Base-by-base conservation (phyloP, 2,888 invertebrate genomes). In the Nomada ruficornis region DNA sequence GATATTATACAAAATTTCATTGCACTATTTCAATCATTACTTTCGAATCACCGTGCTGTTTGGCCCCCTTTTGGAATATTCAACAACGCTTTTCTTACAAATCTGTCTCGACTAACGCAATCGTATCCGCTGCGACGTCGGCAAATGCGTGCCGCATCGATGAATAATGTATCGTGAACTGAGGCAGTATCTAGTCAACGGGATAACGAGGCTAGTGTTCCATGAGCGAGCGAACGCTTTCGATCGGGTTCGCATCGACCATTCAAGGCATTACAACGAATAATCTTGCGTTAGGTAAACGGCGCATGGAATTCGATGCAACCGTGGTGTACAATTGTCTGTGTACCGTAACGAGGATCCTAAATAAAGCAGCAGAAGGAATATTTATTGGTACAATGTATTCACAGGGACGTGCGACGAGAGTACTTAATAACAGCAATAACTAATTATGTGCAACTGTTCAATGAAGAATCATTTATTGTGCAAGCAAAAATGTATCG, bases 121-220 rank as follows among this genome's bases (percentile, higher is more conserved):
- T 72, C 67, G 47, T 20, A 23, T 55, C 60, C 29, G 44, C 42
- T 78, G 67, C 20, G 55, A 55, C 60, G 42, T 29, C 36, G 2
- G 63, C 26, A 36, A 76, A 59, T 44, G 59, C 10, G 23, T 10
- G 36, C 36, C 10, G 29, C n/a, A 63, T 50, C 20, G 60, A 79
- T 80, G 79, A 80, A 80, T 80, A 80, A 80, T 80, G 64, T 69
- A 81, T 80, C 64, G 26, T 20, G 63, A 74, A 73, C 74, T 74
- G 60, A 73, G 50, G 63, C 3, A 10, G 54, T 65, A 42, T 50
- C 54, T 64, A 80, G 80, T 75, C 70, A 71, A 74, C 70, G 60
- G 80, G 60, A 70, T 70, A 80, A 81, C 74, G 69, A 70, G 80
- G 64, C 26, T 69, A 69, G 65, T 65, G 68, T 81, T 70, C 63